These are phyloP conservation scores for Mobula birostris DNA, from an alignment of 2,113 vertebrate species.

Conservation along the genomic window DNA sequence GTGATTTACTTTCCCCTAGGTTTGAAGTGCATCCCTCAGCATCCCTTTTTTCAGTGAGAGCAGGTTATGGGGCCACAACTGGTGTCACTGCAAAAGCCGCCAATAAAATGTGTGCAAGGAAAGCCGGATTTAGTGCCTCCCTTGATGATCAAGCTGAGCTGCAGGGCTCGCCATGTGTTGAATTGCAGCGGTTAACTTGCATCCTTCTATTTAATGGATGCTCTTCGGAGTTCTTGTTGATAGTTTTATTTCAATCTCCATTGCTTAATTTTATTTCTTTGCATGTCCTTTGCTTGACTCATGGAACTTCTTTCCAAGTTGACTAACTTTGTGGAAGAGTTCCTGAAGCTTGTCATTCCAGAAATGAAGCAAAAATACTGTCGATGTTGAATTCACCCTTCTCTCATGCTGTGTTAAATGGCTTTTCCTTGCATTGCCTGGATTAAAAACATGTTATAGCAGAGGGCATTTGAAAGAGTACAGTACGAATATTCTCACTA, in stretches of 20 bases:
- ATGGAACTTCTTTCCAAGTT: not conserved
- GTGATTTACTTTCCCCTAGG: not conserved
- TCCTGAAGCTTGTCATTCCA: not conserved
- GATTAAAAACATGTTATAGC: not conserved
- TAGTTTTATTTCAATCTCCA: not conserved
- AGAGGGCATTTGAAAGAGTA: not conserved
- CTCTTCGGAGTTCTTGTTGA: not conserved
- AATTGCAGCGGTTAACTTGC: not conserved
- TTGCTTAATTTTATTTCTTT: not conserved
- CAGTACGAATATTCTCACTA: not conserved
- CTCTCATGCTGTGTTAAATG: not conserved
- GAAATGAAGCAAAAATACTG: not conserved
- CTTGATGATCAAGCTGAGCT: conserved; percentile 20
- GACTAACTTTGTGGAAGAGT: not conserved
- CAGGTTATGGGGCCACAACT: not conserved
- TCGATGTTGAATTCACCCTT: not conserved
- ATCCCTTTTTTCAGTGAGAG: not conserved
- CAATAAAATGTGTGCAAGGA: not conserved
- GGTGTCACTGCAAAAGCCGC: not conserved
- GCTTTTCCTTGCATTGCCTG: not conserved
- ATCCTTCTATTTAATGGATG: not conserved
- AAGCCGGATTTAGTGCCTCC: conserved; percentile 2
- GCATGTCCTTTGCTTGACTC: not conserved
- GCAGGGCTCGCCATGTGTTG: not conserved
- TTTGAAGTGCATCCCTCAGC: not conserved